Percentiles rank a stretch among this genome's conserved stretches.
These are phyloP conservation scores for Callocephalon fimbriatum DNA, from an alignment of 2,113 vertebrate genomes.

Conservation along the genomic window DNA sequence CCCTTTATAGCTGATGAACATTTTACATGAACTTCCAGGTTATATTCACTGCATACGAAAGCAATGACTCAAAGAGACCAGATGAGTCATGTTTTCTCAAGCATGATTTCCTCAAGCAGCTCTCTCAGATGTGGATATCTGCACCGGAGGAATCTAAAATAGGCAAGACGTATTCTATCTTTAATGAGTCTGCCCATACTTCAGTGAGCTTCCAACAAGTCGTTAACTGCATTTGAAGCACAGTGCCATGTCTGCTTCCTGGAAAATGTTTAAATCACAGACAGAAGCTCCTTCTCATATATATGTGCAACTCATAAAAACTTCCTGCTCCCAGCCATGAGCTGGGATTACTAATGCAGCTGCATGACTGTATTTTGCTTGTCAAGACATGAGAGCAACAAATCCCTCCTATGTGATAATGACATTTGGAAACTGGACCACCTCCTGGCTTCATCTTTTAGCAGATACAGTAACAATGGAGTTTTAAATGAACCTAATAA, in stretches of 20 bases:
- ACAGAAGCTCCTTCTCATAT: background rate
- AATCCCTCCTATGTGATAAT: background rate
- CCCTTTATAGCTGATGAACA: background rate
- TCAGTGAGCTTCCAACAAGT: background rate
- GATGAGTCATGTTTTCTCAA: background rate
- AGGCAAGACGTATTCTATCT: background rate
- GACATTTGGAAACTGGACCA: background rate
- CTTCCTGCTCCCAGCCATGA: background rate
- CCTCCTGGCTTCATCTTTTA: background rate
- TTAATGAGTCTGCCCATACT: background rate
- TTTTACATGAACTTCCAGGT: background rate
- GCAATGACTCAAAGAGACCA: background rate
- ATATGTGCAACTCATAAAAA: background rate
- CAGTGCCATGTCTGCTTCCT: background rate
- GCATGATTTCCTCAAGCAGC: background rate
- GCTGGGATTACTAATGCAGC: background rate
- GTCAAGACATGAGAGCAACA: background rate
- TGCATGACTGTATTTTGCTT: background rate
- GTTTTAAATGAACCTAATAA: background rate
- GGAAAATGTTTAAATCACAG: constrained; percentile 8
- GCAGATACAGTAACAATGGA: background rate
- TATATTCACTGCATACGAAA: fast-evolving
- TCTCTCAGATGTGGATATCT: background rate
- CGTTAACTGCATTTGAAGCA: background rate
- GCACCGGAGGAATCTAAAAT: background rate